Evolutionary conservation across 2,888 invertebrate species (phyloP).

Genomic region (Agrochola litura): DNA sequence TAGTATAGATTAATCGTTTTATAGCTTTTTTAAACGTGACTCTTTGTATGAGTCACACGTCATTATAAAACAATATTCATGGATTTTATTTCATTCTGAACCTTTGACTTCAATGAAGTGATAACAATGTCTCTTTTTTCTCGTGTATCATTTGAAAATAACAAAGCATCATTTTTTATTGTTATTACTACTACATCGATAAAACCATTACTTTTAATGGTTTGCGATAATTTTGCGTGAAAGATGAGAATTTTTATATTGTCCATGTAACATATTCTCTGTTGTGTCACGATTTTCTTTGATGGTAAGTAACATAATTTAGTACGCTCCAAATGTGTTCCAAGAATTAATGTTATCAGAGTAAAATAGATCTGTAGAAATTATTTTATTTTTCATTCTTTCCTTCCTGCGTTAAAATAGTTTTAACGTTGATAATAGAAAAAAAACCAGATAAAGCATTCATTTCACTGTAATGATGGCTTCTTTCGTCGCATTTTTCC

Average conservation of each 20-base stretch:
- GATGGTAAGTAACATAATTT: slow-evolving; percentile 13
- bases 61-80: slow-evolving; percentile 4
- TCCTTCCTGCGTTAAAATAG: neutral
- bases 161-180: slow-evolving; percentile 22
- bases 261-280: slow-evolving; percentile 15
- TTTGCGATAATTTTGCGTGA: slow-evolving; percentile 46
- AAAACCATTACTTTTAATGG: slow-evolving; percentile 7
- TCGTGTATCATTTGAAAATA: neutral
- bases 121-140: slow-evolving; percentile 18
- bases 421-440: neutral
- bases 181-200: slow-evolving; percentile 19
- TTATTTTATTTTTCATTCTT: accelerated
- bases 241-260: slow-evolving; percentile 24
- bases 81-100: slow-evolving; percentile 24
- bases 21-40: slow-evolving; percentile 8
- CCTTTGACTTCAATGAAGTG: slow-evolving; percentile 34
- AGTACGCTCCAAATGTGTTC: neutral
- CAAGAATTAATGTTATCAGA: neutral
- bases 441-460: too few species aligned
- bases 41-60: slow-evolving; percentile 1
- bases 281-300: slow-evolving; percentile 11
- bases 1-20: neutral
- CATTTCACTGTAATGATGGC: neutral
- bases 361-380: neutral
- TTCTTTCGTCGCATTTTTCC: neutral